Evolutionary conservation across 2,888 invertebrate species (phyloP).

Genomic region (Nezara viridula): DNA sequence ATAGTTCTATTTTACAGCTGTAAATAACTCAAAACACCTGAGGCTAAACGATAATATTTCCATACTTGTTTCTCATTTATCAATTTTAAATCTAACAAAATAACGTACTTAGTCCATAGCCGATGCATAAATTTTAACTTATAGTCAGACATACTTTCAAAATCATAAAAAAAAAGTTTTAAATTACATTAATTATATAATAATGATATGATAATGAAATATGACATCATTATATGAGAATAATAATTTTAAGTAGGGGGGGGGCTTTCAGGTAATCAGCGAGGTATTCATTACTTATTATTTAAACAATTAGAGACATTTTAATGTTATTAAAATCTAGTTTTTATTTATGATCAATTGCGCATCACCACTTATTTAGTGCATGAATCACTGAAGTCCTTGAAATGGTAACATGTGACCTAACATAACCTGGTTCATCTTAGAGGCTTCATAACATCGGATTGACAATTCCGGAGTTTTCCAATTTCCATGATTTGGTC

Average conservation of each 20-base stretch:
- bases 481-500: constrained; percentile 21
- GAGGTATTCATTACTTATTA: background rate
- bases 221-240: background rate
- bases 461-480: background rate
- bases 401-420: constrained; percentile 39
- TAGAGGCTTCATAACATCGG: constrained; percentile 38
- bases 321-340: background rate
- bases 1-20: background rate
- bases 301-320: background rate
- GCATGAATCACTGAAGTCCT: background rate
- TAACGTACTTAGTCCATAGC: too few species aligned
- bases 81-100: too few species aligned
- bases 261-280: background rate
- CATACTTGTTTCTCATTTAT: background rate
- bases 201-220: background rate
- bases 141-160: background rate
- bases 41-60: background rate
- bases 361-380: background rate
- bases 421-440: constrained; percentile 9
- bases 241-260: background rate
- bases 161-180: background rate
- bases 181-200: background rate
- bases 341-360: background rate
- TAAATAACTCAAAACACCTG: background rate
- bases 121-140: background rate